A percentile compares a stretch with the other conserved stretches of the same genome.
These are phyloP conservation scores for Cydia splendana DNA, from an alignment of 1,140 invertebrate genomes.

Conservation along the genomic window DNA sequence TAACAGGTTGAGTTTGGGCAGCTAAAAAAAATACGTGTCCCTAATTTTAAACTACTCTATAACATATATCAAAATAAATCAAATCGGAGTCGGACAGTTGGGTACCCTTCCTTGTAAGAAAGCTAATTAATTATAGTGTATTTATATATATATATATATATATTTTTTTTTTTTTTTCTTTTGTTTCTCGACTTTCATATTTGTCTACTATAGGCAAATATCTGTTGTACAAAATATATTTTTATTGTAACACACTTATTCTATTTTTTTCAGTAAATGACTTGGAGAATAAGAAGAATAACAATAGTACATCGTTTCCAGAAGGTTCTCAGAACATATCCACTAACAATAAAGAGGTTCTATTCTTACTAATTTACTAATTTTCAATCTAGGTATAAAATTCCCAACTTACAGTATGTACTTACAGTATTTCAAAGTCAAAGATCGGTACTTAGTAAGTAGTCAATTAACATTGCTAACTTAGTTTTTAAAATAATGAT, in stretches of 20 bases:
- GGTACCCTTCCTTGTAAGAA: too few species aligned
- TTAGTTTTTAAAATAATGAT: too few species aligned
- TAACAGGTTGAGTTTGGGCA: too few species aligned
- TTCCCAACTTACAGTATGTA: not conserved
- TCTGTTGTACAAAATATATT: not conserved
- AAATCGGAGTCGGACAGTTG: too few species aligned
- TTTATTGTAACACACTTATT: constrained; percentile 33
- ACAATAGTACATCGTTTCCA: constrained; percentile 44
- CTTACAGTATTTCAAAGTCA: not conserved
- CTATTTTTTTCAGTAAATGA: constrained; percentile 80
- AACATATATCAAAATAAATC: too few species aligned
- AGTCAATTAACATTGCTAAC: too few species aligned
- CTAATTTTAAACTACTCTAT: too few species aligned
- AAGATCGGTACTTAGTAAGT: not conserved
- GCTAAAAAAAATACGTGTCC: too few species aligned
- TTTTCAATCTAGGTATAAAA: constrained; percentile 21
- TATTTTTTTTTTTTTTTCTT: not conserved
- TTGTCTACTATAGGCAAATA: not conserved
- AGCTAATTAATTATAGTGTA: too few species aligned
- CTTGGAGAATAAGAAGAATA: constrained; percentile 61
- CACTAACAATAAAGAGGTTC: constrained; percentile 53
- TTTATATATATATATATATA: too few species aligned
- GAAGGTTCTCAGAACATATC: constrained; percentile 48
- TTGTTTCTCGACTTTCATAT: not conserved
- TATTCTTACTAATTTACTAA: constrained; percentile 42